phyloP scores from a whole-genome alignment of 2,113 vertebrate species.

The Cebidichthys violaceus region DNA sequence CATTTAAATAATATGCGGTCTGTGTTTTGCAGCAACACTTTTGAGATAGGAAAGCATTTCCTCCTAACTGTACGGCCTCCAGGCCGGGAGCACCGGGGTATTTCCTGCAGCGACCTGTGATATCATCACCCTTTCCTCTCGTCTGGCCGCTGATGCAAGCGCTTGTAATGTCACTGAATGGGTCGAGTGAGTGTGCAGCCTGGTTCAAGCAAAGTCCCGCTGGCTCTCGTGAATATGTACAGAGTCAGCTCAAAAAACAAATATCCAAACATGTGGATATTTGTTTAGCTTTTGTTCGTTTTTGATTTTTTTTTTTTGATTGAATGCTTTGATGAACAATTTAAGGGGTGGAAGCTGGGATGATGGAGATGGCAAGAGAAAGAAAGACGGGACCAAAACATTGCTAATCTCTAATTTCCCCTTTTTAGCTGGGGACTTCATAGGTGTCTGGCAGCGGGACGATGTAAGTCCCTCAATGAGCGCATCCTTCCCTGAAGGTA shows the following conservation, averaged over 20 bases:
- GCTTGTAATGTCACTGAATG: constrained; percentile 30
- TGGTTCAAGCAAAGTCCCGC: constrained; percentile 10
- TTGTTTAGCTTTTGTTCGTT: background rate
- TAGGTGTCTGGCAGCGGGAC: constrained; percentile 82
- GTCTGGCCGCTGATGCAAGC: constrained; percentile 57
- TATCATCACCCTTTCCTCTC: constrained; percentile 28
- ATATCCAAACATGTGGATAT: background rate
- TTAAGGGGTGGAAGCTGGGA: background rate
- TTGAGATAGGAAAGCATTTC: background rate
- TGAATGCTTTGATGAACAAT: constrained; percentile 21
- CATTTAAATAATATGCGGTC: background rate
- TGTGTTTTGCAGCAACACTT: constrained; percentile 2
- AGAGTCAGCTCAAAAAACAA: constrained; percentile 9
- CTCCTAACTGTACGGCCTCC: background rate
- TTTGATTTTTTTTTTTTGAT: background rate
- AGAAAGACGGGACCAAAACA: background rate
- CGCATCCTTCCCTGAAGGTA: background rate
- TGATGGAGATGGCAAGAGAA: constrained; percentile 18
- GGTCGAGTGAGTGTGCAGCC: background rate
- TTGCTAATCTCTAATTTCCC: constrained; percentile 19
- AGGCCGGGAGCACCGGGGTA: background rate
- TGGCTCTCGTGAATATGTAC: constrained; percentile 8
- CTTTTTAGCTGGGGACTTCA: constrained; percentile 51
- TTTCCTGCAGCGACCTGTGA: constrained; percentile 27
- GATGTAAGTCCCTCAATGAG: constrained; percentile 34